Evolutionary conservation across 2,113 vertebrate species (phyloP), one percentile per base, ranked within the genome.

Genomic region (Orientallactaga bullata): DNA sequence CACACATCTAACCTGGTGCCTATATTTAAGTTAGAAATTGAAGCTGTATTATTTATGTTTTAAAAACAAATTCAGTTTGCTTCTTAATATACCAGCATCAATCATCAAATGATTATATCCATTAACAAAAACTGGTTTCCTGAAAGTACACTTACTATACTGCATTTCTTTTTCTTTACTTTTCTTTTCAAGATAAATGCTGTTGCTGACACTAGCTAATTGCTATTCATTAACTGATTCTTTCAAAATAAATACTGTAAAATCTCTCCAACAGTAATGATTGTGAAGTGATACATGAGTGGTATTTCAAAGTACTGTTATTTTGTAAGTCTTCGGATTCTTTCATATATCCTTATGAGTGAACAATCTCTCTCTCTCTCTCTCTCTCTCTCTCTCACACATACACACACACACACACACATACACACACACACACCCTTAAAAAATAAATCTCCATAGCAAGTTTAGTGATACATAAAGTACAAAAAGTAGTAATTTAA

Each of bases 231-330:
- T 80, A 74, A 91, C 73, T 88, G 51, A 73, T 92, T 86, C 32
- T 79, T 90, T 84, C 21, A 80, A 93, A 94, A 91, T 4, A 61
- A 65, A 37, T 12, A 47, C 42, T 72, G 21, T 55, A 76, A 16
- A 88, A 76, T 63, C 51, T 28, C 61, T 81, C 85, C 21, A 68
- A 66, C 72, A 77, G 55, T 95, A 88, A 81, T 47, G 81, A 90
- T 73, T 63, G 15, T 88, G n/a, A 93, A 85, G 37, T 91, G 72
- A 71, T 51, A 30, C 69, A 71, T 91, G 80, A 91, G 77, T 21
- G 68, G 65, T 69, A 47, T 81, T 88, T 84, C 60, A 79, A 82
- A 73, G 16, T 89, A 28, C 79, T 77, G 28, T 61, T 72, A 18
- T 39, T 78, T 85, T 71, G 68, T 65, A 84, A 47, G 24, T 88